Evolutionary conservation across 2,113 vertebrate species (phyloP), one percentile per base, ranked within the genome.

Genomic region (Carassius auratus): DNA sequence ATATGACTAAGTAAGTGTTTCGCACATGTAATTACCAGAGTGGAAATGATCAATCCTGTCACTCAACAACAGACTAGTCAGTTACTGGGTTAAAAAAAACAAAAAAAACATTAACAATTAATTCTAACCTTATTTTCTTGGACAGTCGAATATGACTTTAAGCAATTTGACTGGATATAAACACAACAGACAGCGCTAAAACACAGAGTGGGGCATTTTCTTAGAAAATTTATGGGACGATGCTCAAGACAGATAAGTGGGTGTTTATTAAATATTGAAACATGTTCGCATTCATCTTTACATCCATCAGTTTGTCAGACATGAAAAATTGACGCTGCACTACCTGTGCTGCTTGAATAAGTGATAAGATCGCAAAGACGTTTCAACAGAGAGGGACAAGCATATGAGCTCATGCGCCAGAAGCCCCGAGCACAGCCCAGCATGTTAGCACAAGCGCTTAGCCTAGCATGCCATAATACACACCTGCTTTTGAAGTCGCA

Each of bases 291-390:
- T 86, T 89, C 61, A 86, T 88, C 45, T 87, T 80, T 83, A 89
- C 86, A 87, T 86, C 71, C 79, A 82, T 76, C 9, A 30, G 57
- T 83, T 66, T 87, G 88, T 86, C 2, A 1, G 68, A 68, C 89
- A 89, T 94, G 90, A 90, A 93, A 93, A 88, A 92, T 89, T 33
- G 1, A 93, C 83, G 84, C 59, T 68, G 50, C 64, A 74, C 86
- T 76, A 92, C 91, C 92, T 85, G 87, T 26, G 87, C 80, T 57
- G 52, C 85, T 66, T 66, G 0, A 5, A 83, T 93, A 15, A 94
- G 94, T 92, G 88, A 94, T 94, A 92, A 86, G 93, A 87, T 76
- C 82, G 83, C 76, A 81, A 91, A 92, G 89, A 90, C 85, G 23
- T 90, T 86, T 84, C 77, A 26, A 90, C 88, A 86, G 81, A 88